Conservation (phyloP, 2,888 invertebrate species). For the Tortrix viridana region DNA sequence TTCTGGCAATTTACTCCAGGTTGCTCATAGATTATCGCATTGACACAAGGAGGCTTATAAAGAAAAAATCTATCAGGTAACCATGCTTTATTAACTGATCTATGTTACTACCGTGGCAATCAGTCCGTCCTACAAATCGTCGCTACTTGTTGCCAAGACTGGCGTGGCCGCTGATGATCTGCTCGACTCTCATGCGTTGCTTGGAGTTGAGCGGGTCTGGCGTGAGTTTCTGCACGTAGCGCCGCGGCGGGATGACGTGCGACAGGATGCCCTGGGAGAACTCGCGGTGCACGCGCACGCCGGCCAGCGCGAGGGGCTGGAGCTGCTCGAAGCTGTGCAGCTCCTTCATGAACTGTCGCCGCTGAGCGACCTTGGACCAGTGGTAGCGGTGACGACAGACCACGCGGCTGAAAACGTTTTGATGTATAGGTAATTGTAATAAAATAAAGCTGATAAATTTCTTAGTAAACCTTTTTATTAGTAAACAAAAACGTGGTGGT, state of each 20-base stretch:
- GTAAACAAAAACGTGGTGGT: no score
- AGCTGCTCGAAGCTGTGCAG: slow-evolving; percentile 85
- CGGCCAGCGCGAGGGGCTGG: slow-evolving; percentile 86
- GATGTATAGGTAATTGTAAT: no score
- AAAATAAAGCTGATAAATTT: no score
- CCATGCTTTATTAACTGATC: no score
- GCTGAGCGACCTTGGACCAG: slow-evolving; percentile 77
- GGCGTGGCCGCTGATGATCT: slow-evolving; percentile 71
- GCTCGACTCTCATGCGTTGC: slow-evolving; percentile 75
- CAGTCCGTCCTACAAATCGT: no score
- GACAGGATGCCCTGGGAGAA: slow-evolving; percentile 85
- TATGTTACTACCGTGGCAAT: no score
- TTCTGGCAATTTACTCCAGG: no score
- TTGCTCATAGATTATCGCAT: no score
- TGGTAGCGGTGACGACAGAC: slow-evolving; percentile 86
- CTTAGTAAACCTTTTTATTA: no score
- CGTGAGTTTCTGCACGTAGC: slow-evolving; percentile 73
- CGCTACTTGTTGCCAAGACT: slow-evolving; percentile 59
- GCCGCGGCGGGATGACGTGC: slow-evolving; percentile 73
- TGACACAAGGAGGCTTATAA: no score
- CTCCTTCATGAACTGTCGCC: slow-evolving; percentile 85
- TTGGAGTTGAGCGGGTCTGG: slow-evolving; percentile 68
- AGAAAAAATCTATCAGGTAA: no score
- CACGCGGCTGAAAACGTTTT: slow-evolving; percentile 78
- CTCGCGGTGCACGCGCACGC: slow-evolving; percentile 86